These are phyloP conservation scores for Tachysurus fulvidraco DNA, from an alignment of 2,113 vertebrate genomes.

Conservation along the genomic window DNA sequence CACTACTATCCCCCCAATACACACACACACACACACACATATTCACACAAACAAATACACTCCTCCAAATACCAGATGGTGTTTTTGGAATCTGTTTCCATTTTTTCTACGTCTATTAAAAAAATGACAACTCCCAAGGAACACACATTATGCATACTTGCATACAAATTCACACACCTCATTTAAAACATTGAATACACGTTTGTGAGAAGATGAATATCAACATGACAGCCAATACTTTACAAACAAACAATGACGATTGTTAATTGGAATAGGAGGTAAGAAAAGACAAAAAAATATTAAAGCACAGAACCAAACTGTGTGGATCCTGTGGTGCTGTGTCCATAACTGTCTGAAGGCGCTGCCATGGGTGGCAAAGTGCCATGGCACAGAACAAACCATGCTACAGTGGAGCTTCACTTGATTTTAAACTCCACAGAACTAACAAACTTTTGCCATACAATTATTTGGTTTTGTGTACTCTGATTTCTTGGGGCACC, in stretches of 20 bases:
- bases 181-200: conserved; percentile 32
- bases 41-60: conserved; percentile 54
- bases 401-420: conserved; percentile 34
- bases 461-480: neutral
- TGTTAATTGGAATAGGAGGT: conserved; percentile 10
- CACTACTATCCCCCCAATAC: conserved; percentile 52
- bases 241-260: conserved; percentile 46
- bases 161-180: conserved; percentile 46
- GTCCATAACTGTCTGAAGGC: conserved; percentile 47
- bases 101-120: conserved; percentile 86
- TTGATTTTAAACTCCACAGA: conserved; percentile 19
- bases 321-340: conserved; percentile 24
- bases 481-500: neutral
- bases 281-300: conserved; percentile 6
- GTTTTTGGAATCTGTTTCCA: conserved; percentile 93
- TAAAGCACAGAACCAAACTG: conserved; percentile 6
- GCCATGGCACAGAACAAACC: conserved; percentile 40
- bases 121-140: conserved; percentile 59
- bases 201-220: conserved; percentile 43
- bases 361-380: conserved; percentile 42
- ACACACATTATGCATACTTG: conserved; percentile 53
- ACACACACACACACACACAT: conserved; percentile 52
- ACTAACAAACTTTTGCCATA: neutral
- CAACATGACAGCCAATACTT: conserved; percentile 51
- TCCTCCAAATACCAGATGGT: conserved; percentile 93